Percentiles rank a stretch among this genome's conserved stretches.
These are phyloP conservation scores for Tinamus guttatus DNA, from an alignment of 2,113 vertebrate species.

Conservation along the genomic window DNA sequence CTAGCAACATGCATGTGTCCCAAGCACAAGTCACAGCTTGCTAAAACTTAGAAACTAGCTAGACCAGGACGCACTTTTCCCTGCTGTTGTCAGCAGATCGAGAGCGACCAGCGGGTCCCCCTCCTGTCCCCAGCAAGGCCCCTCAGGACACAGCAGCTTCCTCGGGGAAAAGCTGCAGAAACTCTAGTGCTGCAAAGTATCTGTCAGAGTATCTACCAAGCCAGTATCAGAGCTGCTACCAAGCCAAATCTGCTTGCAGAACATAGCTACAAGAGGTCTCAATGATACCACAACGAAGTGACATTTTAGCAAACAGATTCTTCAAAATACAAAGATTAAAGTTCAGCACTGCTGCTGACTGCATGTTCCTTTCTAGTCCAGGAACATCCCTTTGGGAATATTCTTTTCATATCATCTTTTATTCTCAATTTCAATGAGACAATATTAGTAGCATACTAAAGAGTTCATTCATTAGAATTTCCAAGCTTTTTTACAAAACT, in stretches of 20 bases:
- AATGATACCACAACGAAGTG: not conserved
- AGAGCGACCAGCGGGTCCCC: not conserved
- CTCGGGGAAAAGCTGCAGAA: too few relatives aligned
- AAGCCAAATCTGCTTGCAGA: not conserved
- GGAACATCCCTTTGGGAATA: not conserved
- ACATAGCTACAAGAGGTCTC: not conserved
- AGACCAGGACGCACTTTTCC: not conserved
- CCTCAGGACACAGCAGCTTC: not conserved
- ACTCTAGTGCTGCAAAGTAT: not conserved
- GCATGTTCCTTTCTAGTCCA: not conserved
- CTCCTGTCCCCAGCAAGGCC: rapidly evolving
- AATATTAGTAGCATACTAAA: not conserved
- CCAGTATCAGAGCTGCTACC: not conserved
- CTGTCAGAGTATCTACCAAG: not conserved
- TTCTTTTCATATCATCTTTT: not conserved
- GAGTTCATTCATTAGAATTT: not conserved
- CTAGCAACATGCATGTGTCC: not conserved
- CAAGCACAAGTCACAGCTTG: not conserved
- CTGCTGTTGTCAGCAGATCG: not conserved
- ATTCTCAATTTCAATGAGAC: conserved; percentile 6
- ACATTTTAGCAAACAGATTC: not conserved
- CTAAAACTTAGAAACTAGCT: not conserved
- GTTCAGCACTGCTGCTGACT: rapidly evolving
- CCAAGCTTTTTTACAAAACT: not conserved
- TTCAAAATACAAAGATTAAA: not conserved